Conservation (phyloP, 2,113 vertebrate genomes). For the human (Homo sapiens) region DNA sequence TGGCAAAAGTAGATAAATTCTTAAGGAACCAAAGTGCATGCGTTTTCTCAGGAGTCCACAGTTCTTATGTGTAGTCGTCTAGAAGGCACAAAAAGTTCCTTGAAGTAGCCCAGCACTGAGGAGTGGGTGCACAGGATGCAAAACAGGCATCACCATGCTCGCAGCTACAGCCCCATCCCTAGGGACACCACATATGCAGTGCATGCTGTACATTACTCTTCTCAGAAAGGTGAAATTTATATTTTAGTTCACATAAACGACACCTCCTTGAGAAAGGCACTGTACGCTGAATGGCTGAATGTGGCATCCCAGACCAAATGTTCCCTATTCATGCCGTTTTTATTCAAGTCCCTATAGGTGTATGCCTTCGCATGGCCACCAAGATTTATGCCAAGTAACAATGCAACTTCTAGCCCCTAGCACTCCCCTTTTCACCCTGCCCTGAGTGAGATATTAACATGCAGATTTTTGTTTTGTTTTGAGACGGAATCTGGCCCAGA, state of each 20-base stretch:
- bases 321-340: not conserved
- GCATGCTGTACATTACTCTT: not conserved
- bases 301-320: not conserved
- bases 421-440: not conserved
- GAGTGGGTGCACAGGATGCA: not conserved
- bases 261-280: slow-evolving; percentile 47
- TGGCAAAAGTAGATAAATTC: not conserved
- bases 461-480: not conserved
- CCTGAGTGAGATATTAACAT: not conserved
- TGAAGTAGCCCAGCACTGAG: not conserved
- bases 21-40: not conserved
- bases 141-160: not conserved
- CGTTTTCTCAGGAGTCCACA: not conserved
- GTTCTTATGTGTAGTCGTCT: not conserved
- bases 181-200: not conserved
- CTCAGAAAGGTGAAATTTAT: not conserved
- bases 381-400: not conserved
- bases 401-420: not conserved
- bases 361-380: not conserved
- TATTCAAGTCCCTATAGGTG: not conserved
- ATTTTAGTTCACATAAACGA: not conserved
- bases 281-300: not conserved
- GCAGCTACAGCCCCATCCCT: not conserved
- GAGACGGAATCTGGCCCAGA: too few relatives aligned
- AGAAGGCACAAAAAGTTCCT: not conserved